Evolutionary conservation across 2,888 invertebrate species (phyloP), one percentile per base, ranked within the genome.

Genomic region (Cheilosia pagana): DNA sequence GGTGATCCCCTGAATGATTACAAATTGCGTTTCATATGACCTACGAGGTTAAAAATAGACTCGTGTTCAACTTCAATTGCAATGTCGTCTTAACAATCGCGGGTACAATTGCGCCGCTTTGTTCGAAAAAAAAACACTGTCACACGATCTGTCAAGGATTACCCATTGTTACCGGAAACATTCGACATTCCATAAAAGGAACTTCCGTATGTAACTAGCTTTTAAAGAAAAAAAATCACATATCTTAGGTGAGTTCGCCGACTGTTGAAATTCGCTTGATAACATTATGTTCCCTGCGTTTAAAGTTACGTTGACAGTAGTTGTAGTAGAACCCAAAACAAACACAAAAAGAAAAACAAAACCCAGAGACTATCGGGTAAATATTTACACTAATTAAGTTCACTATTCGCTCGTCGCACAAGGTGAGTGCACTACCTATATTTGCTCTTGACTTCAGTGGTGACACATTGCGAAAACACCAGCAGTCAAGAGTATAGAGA

Each of bases 311-410:
- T 79, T 60, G 74, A 81, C 60, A 59, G 2, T 21, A 59, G 2
- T 21, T 19, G 21, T 21, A 6, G 21, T 21, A 19, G 31, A 35
- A 60, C 19, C 23, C 19, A 48, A 57, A 52, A 48, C 48, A 19
- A 76, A 70, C 41, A 48, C 39, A 57, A 25, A 35, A 25, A 60
- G 52, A 7, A 52, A 68, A 50, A 50, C 4, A 43, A 63, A 76
- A 72, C 53, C 19, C 31, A 52, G 52, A 63, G 72, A 60, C 57
- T 35, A 70, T 75, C 79, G 35, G 14, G 75, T 65, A 79, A 85
- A 85, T 75, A 81, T 85, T 85, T 81, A 85, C 81, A 81, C 70
- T 85, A 81, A 85, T 81, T 81, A 85, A 81, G 81, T 85, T 75
- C 70, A 60, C 71, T 77, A 70, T 67, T 77, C 53, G 70, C 63